A percentile compares a stretch with the other conserved stretches of the same genome.
These are phyloP conservation scores for Ferdinandea cuprea DNA, from an alignment of 2,888 invertebrate species.

Conservation along the genomic window DNA sequence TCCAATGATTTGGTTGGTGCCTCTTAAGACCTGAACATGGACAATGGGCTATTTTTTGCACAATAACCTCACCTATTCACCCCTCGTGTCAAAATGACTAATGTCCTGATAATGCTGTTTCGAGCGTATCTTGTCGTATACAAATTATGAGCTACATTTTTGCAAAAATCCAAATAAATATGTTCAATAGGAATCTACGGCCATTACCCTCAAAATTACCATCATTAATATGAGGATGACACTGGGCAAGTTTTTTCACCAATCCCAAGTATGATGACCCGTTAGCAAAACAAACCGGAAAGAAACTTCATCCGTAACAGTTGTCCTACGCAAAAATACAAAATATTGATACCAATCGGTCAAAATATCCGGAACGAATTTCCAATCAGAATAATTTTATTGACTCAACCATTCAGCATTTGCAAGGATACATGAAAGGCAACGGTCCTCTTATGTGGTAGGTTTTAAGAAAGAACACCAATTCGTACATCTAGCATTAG, in stretches of 20 bases:
- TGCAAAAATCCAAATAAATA: conserved; percentile 59
- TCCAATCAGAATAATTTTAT: conserved; percentile 68
- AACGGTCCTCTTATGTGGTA: conserved; percentile 9
- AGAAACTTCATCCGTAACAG: conserved; percentile 21
- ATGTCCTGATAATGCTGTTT: too few relatives aligned
- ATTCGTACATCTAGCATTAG: conserved; percentile 55
- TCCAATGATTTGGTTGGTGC: too few relatives aligned
- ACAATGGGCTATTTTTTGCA: too few relatives aligned
- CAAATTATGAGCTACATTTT: conserved; percentile 56
- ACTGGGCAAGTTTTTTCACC: conserved; percentile 11
- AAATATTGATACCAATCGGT: conserved; percentile 73
- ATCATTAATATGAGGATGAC: conserved; percentile 56
- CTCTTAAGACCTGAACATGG: too few relatives aligned
- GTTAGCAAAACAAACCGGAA: conserved; percentile 42
- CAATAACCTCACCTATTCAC: background rate
- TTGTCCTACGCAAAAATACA: conserved; percentile 25
- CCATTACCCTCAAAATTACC: conserved; percentile 60
- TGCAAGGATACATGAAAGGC: too few relatives aligned
- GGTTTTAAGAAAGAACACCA: background rate
- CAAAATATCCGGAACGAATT: conserved; percentile 74
- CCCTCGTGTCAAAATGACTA: conserved; percentile 49
- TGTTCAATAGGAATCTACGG: conserved; percentile 57
- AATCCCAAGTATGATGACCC: conserved; percentile 20
- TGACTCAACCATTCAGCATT: too few relatives aligned
- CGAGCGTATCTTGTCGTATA: conserved; percentile 34